Evolutionary conservation across 2,113 vertebrate genomes (phyloP).

Genomic region (Tragelaphus strepsiceros): DNA sequence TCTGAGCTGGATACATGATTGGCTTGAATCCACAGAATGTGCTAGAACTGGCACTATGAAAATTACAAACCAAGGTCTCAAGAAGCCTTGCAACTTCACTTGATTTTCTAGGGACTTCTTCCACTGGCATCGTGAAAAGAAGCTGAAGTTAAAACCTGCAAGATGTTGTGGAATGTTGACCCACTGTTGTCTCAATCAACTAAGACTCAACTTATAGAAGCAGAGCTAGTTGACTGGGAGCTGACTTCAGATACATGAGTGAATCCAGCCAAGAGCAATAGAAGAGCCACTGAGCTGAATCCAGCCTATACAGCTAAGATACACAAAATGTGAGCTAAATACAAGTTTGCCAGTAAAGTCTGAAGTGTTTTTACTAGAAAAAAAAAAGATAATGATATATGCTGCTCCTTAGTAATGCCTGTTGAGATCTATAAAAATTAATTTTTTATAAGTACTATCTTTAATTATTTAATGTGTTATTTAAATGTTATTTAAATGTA

Average conservation of each 20-base stretch:
- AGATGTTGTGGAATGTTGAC: neutral
- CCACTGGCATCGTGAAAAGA: rapidly evolving
- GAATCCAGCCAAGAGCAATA: neutral
- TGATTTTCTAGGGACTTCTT: neutral
- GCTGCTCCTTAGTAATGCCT: neutral
- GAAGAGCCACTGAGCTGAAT: neutral
- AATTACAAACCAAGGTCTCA: neutral
- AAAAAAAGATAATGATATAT: neutral
- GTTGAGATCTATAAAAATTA: neutral
- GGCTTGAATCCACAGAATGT: neutral
- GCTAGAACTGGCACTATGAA: neutral
- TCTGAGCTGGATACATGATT: neutral
- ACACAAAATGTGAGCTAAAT: neutral
- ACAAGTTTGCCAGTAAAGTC: neutral
- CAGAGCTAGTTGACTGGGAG: neutral
- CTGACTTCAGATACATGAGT: neutral
- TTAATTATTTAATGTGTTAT: too few relatives aligned
- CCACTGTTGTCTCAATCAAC: neutral
- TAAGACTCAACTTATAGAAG: neutral
- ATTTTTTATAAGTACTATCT: neutral
- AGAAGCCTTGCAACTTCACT: neutral
- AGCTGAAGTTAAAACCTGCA: neutral
- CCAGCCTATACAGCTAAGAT: neutral
- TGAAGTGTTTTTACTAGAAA: neutral
- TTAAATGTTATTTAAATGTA: too few relatives aligned